Evolutionary conservation across 2,888 invertebrate species (phyloP), one percentile per base, ranked within the genome.

Genomic region (Cryptus armator): DNA sequence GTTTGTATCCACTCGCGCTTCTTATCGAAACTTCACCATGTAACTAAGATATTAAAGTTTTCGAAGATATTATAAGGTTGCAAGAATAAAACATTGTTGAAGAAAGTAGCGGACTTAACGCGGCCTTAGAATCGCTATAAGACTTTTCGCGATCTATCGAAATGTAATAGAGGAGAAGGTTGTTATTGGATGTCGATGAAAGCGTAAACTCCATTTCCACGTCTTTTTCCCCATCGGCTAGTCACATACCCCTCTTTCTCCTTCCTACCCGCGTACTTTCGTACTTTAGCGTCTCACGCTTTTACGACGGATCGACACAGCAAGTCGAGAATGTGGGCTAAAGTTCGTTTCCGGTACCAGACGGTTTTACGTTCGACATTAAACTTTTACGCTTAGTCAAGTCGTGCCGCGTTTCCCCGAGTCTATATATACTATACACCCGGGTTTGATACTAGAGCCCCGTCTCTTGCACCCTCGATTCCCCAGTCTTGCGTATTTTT

Each of bases 291-390:
- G 53, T 56, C 56, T 51, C 64, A 62, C 71, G 66, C 75, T 79
- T 85, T 85, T 85, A 82, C 82, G 85, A 79, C 29, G 48, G 76
- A 76, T 79, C 72, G 71, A 24, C 14, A 44, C 29, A 53, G 70
- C 72, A 66, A 77, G 77, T 79, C 68, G 72, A 66, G 77, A 88
- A 89, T 88, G 86, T 89, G 88, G 89, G 84, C 88, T 87, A 88
- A 90, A 88, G 89, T 89, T 88, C 87, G 81, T 86, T 86, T 86
- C 86, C 86, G 87, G 87, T 87, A 84, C 85, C 86, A 86, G 87
- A 86, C 88, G 86, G 86, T 75, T 89, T 89, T 88, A 89, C 87
- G 88, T 81, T 86, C 81, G 86, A 64, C 88, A 85, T 89, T 89
- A 89, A 89, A 89, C 83, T 88, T 88, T 87, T 86, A 87, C 80